Percentiles rank a stretch among this genome's conserved stretches.
Evolutionary conservation across 2,888 invertebrate genomes (phyloP).

Genomic region (Hydriomena furcata): DNA sequence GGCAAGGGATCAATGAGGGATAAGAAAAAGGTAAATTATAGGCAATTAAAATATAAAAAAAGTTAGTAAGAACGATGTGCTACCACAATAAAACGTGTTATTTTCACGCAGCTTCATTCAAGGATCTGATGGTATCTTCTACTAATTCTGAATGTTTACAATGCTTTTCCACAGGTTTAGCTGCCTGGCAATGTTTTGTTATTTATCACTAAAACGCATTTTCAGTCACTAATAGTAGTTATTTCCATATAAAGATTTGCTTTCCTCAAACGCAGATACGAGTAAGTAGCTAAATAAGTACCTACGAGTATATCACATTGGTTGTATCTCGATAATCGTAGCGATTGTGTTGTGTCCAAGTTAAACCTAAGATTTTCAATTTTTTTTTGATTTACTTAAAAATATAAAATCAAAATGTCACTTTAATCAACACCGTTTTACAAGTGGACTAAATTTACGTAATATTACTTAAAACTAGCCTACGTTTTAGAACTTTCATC

Average conservation of each 20-base stretch:
- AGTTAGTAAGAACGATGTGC: not conserved
- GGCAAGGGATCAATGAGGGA: conserved; percentile 99
- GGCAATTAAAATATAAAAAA: not conserved
- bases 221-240: conserved; percentile 1
- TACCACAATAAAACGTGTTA: conserved; percentile 8
- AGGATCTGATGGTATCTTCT: conserved; percentile 27
- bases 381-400: too few relatives aligned
- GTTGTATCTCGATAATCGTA: too few relatives aligned
- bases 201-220: conserved; percentile 1
- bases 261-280: not conserved
- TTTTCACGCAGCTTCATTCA: conserved; percentile 29
- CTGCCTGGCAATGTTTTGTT: conserved; percentile 6
- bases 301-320: too few relatives aligned
- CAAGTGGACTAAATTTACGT: too few relatives aligned
- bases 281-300: too few relatives aligned
- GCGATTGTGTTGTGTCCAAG: too few relatives aligned
- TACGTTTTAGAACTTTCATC: too few relatives aligned
- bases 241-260: not conserved
- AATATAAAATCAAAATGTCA: too few relatives aligned
- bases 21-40: conserved; percentile 96
- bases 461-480: too few relatives aligned
- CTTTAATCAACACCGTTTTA: too few relatives aligned
- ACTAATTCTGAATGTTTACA: conserved; percentile 22
- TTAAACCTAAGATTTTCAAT: too few relatives aligned
- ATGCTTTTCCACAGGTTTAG: conserved; percentile 33